Evolutionary conservation across 2,113 vertebrate species (phyloP).

Genomic region (Aviceda subcristata): DNA sequence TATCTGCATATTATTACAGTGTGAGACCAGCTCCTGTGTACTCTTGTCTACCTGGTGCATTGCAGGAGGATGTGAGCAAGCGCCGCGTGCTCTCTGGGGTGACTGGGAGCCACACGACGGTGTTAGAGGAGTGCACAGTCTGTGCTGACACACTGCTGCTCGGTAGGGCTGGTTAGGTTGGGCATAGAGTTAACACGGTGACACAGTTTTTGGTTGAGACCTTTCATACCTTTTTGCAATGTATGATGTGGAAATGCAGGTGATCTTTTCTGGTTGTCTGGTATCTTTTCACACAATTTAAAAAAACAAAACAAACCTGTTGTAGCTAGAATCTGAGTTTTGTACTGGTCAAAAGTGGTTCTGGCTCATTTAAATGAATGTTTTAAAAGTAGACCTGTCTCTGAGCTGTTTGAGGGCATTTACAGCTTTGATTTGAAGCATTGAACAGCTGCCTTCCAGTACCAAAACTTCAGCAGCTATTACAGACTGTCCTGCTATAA

Average conservation of each 20-base stretch:
- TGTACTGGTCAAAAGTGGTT: neutral
- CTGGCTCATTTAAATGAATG: neutral
- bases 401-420: neutral
- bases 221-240: neutral
- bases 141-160: neutral
- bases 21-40: neutral
- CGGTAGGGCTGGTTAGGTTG: neutral
- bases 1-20: neutral
- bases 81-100: neutral
- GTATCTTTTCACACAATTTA: neutral
- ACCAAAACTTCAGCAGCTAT: neutral
- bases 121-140: rapidly evolving
- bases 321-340: neutral
- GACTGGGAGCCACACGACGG: rapidly evolving
- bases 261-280: neutral
- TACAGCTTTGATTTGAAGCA: neutral
- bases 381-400: neutral
- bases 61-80: neutral
- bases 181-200: neutral
- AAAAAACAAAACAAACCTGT: neutral
- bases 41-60: neutral
- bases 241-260: neutral
- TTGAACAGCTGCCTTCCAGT: neutral
- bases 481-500: neutral
- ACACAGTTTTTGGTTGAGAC: neutral